These are phyloP conservation scores for Acrobasis consociella DNA, from an alignment of 2,888 invertebrate genomes.

Conservation along the genomic window DNA sequence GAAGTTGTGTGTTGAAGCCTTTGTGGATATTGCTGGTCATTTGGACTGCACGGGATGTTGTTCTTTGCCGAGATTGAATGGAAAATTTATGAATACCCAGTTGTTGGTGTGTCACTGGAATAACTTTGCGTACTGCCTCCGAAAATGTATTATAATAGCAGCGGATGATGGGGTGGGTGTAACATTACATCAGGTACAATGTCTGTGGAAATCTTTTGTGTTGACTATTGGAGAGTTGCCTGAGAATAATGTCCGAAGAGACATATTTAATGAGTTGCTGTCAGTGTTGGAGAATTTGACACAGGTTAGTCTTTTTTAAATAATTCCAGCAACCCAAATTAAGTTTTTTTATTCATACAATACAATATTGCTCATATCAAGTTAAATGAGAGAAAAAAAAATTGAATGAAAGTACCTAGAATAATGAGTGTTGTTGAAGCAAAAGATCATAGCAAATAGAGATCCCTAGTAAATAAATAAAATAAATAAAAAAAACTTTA, in stretches of 20 bases:
- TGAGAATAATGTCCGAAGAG: constrained; percentile 53
- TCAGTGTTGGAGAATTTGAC: constrained; percentile 43
- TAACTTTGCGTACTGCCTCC: constrained; percentile 57
- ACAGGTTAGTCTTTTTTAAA: constrained; percentile 44
- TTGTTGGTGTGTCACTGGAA: constrained; percentile 54
- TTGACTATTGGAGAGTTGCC: constrained; percentile 53
- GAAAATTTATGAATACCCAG: constrained; percentile 48
- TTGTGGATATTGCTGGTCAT: constrained; percentile 68
- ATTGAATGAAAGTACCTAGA: too few species aligned
- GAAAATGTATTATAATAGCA: constrained; percentile 44
- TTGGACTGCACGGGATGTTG: constrained; percentile 57
- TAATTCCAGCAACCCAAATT: background rate
- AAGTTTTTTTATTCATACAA: background rate
- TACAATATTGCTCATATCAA: too few species aligned
- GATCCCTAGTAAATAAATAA: too few species aligned
- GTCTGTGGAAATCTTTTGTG: constrained; percentile 66
- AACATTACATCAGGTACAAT: constrained; percentile 46
- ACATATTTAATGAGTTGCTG: constrained; percentile 55
- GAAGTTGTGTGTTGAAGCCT: constrained; percentile 51
- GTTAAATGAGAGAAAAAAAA: too few species aligned
- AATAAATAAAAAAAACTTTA: too few species aligned
- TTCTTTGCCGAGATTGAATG: constrained; percentile 45
- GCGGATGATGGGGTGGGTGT: constrained; percentile 36
- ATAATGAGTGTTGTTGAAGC: too few species aligned
- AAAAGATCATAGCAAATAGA: too few species aligned